Evolutionary conservation across 2,888 invertebrate genomes (phyloP).

Genomic region (Xylophagus ater): DNA sequence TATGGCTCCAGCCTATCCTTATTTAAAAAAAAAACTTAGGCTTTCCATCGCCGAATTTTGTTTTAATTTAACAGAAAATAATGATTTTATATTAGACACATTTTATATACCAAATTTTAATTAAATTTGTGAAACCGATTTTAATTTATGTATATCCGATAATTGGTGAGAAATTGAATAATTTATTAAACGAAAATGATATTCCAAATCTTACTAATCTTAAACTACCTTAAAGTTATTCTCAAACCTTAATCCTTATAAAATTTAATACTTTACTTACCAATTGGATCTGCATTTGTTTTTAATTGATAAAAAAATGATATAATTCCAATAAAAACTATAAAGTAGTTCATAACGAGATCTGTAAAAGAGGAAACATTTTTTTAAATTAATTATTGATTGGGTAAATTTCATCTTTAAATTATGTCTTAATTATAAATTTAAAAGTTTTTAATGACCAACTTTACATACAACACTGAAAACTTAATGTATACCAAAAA

Average conservation of each 20-base stretch:
- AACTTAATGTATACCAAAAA: too few relatives aligned
- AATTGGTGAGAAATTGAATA: background rate
- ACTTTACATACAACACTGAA: too few relatives aligned
- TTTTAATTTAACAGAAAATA: too few relatives aligned
- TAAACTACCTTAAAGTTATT: too few relatives aligned
- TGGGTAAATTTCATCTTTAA: too few relatives aligned
- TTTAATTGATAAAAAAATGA: constrained; percentile 8
- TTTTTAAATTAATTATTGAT: too few relatives aligned
- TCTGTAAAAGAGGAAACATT: constrained; percentile 14
- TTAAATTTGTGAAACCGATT: background rate
- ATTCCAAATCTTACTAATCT: background rate
- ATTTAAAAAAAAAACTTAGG: too few relatives aligned
- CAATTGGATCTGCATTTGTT: constrained; percentile 19
- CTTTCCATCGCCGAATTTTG: too few relatives aligned
- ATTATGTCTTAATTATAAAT: too few relatives aligned
- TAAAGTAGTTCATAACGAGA: constrained; percentile 14
- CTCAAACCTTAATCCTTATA: background rate
- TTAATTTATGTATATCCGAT: background rate
- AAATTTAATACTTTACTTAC: constrained; percentile 11
- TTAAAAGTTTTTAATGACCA: too few relatives aligned
- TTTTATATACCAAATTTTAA: background rate
- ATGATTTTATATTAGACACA: too few relatives aligned
- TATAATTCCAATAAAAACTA: constrained; percentile 12
- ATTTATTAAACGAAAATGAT: background rate
- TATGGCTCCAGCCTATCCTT: too few relatives aligned